Percentiles rank a stretch among this genome's conserved stretches.
Evolutionary conservation across 2,888 invertebrate species (phyloP).

Genomic region (Idaea biselata): DNA sequence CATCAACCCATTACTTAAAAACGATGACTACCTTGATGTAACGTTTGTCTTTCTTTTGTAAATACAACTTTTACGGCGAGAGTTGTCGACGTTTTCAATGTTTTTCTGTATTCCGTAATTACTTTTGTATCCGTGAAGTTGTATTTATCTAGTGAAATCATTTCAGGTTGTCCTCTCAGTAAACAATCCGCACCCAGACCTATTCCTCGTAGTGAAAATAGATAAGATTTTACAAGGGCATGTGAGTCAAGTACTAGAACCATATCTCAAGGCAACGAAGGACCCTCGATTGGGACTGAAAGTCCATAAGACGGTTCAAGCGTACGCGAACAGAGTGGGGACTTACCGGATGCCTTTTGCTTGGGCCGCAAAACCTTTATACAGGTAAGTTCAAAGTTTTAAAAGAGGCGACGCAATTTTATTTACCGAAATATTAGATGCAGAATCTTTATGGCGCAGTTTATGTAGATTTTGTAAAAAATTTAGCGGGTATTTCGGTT

Average conservation of each 20-base stretch:
- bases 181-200: slow-evolving; percentile 92
- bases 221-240: slow-evolving; percentile 96
- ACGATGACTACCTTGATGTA: too few relatives aligned
- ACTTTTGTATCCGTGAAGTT: neutral
- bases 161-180: slow-evolving; percentile 92
- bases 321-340: slow-evolving; percentile 91
- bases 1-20: too few relatives aligned
- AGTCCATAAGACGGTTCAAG: slow-evolving; percentile 89
- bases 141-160: neutral
- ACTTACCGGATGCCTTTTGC: slow-evolving; percentile 97
- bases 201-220: slow-evolving; percentile 94
- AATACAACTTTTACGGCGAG: neutral
- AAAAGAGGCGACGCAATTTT: neutral
- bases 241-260: slow-evolving; percentile 91
- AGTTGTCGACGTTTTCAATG: neutral
- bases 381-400: slow-evolving; percentile 60
- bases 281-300: slow-evolving; percentile 90
- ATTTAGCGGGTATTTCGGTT: too few relatives aligned
- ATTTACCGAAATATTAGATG: neutral
- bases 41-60: neutral
- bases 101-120: neutral
- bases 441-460: neutral
- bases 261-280: slow-evolving; percentile 90
- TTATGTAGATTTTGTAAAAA: neutral
- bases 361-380: slow-evolving; percentile 96